Base-by-base conservation (phyloP, 2,113 vertebrate species). In the Thermophis baileyi region DNA sequence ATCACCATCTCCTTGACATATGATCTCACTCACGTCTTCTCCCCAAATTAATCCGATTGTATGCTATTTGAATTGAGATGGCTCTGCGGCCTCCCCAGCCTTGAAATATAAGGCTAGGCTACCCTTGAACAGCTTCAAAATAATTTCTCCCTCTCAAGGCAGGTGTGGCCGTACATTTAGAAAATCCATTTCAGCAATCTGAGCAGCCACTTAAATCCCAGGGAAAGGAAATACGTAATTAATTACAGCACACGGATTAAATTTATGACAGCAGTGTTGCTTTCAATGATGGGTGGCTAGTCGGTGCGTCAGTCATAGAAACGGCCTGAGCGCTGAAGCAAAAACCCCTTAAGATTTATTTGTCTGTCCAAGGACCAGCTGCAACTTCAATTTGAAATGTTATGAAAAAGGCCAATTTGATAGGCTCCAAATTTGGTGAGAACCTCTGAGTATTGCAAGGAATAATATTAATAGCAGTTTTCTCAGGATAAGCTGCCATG, bases 211-310 rank as follows among this genome's bases (percentile, higher is more conserved):
- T 93, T 85, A 74, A 96, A 94, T 30, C 93, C 10, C 6, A 90
- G 89, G 60, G 35, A 85, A 22, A 91, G 49, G 4, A 96, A 92
- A 92, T 25, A 16, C 30, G 14, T 35, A 94, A 94, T 55, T 90
- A 92, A 94, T 46, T 92, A 24, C 63, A 93, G 92, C 5, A 93
- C 87, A 44, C 90, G 7, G 94, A 90, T 93, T 1, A 90, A 50
- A 91, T 90, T 93, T 95, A 18, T 93, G 93, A 92, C 44, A n/a
- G 51, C 94, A 92, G 57, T 8, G 44, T 74, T 35, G 25, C 91
- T 95, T 95, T 93, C 93, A 93, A 53, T 50, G 50, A 87, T 92
- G 95, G 63, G 89, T 50, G 89, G 60, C 46, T 94, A 92, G 60
- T 94, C 90, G 92, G 88, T 85, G 49, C 94, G 94, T 93, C 91